Conservation (phyloP, 2,113 vertebrate species). For the Lampris incognitus region DNA sequence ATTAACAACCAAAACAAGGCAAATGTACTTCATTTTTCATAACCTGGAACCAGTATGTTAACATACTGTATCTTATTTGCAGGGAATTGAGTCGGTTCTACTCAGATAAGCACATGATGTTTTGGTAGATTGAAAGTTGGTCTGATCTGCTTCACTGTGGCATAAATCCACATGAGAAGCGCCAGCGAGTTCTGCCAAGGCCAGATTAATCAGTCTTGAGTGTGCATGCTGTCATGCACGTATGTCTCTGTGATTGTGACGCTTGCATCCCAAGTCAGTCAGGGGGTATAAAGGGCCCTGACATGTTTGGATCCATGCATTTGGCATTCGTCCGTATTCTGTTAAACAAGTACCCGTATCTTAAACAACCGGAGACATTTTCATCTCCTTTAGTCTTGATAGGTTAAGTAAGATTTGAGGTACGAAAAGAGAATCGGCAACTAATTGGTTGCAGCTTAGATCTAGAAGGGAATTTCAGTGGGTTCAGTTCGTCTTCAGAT, state of each 20-base stretch:
- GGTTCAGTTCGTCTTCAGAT: not conserved
- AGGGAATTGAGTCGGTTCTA: conserved; percentile 5
- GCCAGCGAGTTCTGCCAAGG: not conserved
- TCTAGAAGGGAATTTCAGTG: no score
- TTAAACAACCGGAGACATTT: conserved; percentile 33
- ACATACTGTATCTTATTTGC: conserved; percentile 7
- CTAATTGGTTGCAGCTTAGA: not conserved
- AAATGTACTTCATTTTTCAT: not conserved
- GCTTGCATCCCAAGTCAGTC: conserved; percentile 22
- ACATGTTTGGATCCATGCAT: conserved; percentile 46
- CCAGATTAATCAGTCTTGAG: conserved; percentile 34
- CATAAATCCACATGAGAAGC: conserved; percentile 23
- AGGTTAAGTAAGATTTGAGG: conserved; percentile 21
- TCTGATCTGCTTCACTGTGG: conserved; percentile 22
- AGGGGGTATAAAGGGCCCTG: conserved; percentile 46
- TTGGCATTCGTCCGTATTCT: conserved; percentile 61
- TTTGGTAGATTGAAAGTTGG: conserved; percentile 16
- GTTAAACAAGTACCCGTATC: conserved; percentile 64
- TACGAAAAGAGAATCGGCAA: conserved; percentile 18
- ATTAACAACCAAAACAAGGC: no score
- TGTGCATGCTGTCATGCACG: conserved; percentile 17
- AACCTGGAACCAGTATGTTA: not conserved
- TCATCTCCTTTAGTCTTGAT: conserved; percentile 20
- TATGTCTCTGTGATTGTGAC: conserved; percentile 24
- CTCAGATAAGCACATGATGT: not conserved